These are phyloP conservation scores for Notolepis coatsorum DNA, from an alignment of 2,797 vertebrate genomes.

Conservation along the genomic window DNA sequence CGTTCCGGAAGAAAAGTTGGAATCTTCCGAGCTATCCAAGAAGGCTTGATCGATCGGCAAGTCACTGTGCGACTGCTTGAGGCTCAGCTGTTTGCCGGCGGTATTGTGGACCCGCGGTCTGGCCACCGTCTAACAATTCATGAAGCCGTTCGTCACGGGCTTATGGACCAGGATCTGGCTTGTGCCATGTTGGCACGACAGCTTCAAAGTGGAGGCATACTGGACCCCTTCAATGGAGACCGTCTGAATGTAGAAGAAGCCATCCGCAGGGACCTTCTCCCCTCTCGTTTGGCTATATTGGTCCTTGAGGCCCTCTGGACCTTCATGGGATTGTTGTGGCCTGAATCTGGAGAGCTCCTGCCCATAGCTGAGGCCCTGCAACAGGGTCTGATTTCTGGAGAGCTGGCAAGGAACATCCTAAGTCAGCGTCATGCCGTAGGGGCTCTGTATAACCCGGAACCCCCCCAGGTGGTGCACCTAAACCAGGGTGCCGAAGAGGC, in stretches of 20 bases:
- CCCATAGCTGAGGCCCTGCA: slow-evolving; percentile 86
- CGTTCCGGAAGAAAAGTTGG: slow-evolving; percentile 89
- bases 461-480: slow-evolving; percentile 83
- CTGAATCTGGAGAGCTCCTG: slow-evolving; percentile 90
- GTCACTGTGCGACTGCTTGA: slow-evolving; percentile 88
- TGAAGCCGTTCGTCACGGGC: slow-evolving; percentile 83
- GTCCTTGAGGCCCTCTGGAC: slow-evolving; percentile 88
- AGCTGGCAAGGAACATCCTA: slow-evolving; percentile 83
- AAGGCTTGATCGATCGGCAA: slow-evolving; percentile 91
- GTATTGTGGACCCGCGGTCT: slow-evolving; percentile 91
- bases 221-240: slow-evolving; percentile 83
- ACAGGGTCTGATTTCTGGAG: slow-evolving; percentile 86
- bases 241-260: slow-evolving; percentile 89
- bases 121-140: slow-evolving; percentile 87
- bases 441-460: slow-evolving; percentile 87
- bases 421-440: slow-evolving; percentile 81
- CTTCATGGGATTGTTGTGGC: slow-evolving; percentile 90
- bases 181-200: slow-evolving; percentile 88
- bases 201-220: slow-evolving; percentile 88
- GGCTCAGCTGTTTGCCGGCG: slow-evolving; percentile 94
- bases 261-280: slow-evolving; percentile 83
- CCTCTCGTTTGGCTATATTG: slow-evolving; percentile 83
- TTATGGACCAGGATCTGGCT: slow-evolving; percentile 92
- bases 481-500: slow-evolving; percentile 69
- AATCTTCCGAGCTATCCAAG: slow-evolving; percentile 89